Base-by-base conservation (phyloP, 2,113 vertebrate genomes). In the Podilymbus podiceps region DNA sequence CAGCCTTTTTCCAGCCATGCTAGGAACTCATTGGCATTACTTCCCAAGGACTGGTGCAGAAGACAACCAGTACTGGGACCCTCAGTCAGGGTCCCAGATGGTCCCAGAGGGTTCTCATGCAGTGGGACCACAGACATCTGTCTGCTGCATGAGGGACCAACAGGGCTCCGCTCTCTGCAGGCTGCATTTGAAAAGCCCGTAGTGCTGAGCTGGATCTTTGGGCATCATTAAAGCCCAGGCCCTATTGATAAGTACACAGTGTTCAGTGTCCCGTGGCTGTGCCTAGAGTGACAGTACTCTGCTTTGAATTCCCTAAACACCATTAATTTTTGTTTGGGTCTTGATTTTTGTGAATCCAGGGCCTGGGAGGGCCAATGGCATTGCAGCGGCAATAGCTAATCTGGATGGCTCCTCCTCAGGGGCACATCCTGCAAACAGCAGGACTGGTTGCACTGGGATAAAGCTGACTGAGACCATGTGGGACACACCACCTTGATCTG, bases 401-500 rank as follows among this genome's bases (percentile, higher is more conserved):
- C 60, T 33, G 33, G 62, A 11, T 44, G 56, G 20, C 44, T 66
- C 25, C 44, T 27, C 6, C 50, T 16, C 10, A 5, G 5, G 18
- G 18, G 2, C 42, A 38, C 52, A 20, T 6, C 46, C 44, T 50
- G 44, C 58, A 38, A 38, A 38, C 38, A 18, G 11, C 23, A 60
- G 27, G 15, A 8, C 18, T 1, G 0, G 46, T 46, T 55, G 20
- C 13, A 4, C 20, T 18, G 52, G 59, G 28, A 46, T 14, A 60
- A 46, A 59, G 40, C 31, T 50, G 50, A 20, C 20, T 38, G 56
- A 42, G 25, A 33, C 31, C 5, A 1, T 4, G 22, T 4, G 16
- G 55, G 56, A 35, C 50, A 40, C 11, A 23, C 6, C 0, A 1
- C 28, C 42, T 28, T 42, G 19, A 22, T 4, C 17, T 0, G 0